phyloP scores from a whole-genome alignment of 2,797 vertebrate genomes.

The Glyptemys insculpta region DNA sequence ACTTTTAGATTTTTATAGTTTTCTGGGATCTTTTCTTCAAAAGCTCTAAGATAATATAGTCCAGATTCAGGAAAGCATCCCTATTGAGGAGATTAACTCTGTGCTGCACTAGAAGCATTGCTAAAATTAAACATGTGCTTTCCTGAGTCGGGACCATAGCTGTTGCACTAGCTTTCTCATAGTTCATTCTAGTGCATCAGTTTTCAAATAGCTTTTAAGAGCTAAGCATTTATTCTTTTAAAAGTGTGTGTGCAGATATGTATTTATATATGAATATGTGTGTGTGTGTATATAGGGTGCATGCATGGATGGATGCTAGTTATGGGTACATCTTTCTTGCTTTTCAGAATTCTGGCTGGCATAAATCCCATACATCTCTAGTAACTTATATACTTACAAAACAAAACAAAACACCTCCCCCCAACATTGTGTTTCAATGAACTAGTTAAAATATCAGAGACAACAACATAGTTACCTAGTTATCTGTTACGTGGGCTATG shows the following conservation, averaged over 20 bases:
- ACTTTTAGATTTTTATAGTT: background rate
- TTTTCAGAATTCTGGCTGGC: background rate
- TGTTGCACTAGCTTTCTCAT: rapidly evolving
- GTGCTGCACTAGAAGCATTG: background rate
- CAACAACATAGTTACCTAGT: rapidly evolving
- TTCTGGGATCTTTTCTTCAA: background rate
- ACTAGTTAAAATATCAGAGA: background rate
- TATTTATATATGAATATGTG: background rate
- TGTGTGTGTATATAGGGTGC: background rate
- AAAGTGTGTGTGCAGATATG: background rate
- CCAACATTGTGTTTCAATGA: background rate
- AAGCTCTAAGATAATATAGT: background rate
- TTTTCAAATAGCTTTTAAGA: background rate
- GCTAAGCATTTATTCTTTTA: background rate
- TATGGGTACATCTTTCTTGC: background rate
- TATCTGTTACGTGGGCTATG: background rate
- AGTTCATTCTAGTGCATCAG: background rate
- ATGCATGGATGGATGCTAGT: background rate
- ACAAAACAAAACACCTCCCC: background rate
- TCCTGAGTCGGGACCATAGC: background rate
- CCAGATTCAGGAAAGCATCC: background rate
- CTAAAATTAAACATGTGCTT: background rate
- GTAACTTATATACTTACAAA: background rate
- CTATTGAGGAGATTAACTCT: background rate
- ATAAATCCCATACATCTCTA: rapidly evolving